phyloP scores from a whole-genome alignment of 2,888 invertebrate genomes.

The Amblyjoppa proteus region DNA sequence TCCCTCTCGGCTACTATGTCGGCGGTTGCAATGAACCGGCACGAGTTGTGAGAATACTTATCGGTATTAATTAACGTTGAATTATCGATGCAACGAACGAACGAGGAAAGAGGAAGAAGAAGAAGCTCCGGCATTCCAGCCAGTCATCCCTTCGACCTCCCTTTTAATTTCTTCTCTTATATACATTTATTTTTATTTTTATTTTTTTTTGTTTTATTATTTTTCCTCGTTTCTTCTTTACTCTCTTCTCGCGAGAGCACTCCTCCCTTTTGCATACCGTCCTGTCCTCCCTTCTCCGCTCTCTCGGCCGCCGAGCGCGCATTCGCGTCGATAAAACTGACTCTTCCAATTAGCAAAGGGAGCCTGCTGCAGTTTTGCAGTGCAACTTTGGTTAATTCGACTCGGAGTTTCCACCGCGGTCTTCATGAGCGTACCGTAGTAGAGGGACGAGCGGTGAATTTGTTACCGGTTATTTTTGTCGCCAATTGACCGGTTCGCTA shows the following conservation, averaged over 20 bases:
- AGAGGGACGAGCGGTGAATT: too few species aligned
- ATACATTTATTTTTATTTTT: conserved; percentile 27
- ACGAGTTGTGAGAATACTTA: conserved; percentile 30
- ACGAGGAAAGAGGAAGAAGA: conserved; percentile 24
- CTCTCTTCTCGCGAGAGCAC: conserved; percentile 71
- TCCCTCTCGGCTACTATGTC: neutral
- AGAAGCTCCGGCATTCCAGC: conserved; percentile 18
- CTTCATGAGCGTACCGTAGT: too few species aligned
- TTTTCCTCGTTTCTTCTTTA: conserved; percentile 45
- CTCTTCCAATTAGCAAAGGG: conserved; percentile 68
- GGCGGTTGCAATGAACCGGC: conserved; percentile 12
- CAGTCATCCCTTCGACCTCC: conserved; percentile 63
- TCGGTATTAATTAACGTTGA: conserved; percentile 65
- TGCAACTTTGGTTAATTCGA: neutral
- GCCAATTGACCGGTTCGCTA: too few species aligned
- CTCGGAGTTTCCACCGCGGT: neutral
- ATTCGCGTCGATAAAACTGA: conserved; percentile 68
- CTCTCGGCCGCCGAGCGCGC: conserved; percentile 25
- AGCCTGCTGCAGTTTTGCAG: neutral
- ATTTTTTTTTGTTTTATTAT: neutral
- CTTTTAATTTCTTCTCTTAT: conserved; percentile 66
- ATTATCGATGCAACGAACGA: conserved; percentile 63
- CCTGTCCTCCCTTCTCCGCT: conserved; percentile 22
- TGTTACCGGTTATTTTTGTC: too few species aligned
- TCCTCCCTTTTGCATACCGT: conserved; percentile 57